Evolutionary conservation across 1,140 invertebrate species (phyloP).

Genomic region (Idris sp.): DNA sequence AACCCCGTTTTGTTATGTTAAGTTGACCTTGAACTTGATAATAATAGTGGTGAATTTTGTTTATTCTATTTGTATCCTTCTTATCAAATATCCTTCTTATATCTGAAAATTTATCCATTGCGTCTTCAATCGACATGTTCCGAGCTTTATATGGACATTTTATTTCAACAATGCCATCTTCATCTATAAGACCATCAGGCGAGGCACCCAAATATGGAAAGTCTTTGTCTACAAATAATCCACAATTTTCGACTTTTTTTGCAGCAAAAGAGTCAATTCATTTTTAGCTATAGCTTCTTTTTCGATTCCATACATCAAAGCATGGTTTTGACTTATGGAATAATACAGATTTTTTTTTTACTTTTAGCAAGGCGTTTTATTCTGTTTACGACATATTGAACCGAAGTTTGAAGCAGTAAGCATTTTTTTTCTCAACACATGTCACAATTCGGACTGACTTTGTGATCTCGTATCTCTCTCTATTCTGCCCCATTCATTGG

Average conservation of each 20-base stretch:
- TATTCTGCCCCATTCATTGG: too few relatives aligned
- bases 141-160: conserved; percentile 66
- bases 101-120: conserved; percentile 14
- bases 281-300: conserved; percentile 64
- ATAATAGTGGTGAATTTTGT: conserved; percentile 52
- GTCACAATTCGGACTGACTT: too few relatives aligned
- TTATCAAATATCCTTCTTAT: conserved; percentile 14
- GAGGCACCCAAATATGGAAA: neutral
- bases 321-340: conserved; percentile 26
- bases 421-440: conserved; percentile 44
- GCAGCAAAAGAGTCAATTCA: conserved; percentile 43
- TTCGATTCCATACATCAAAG: conserved; percentile 56
- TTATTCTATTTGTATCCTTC: conserved; percentile 21
- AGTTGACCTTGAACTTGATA: conserved; percentile 65
- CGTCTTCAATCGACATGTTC: conserved; percentile 4
- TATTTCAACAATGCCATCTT: conserved; percentile 64
- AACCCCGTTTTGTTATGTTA: conserved; percentile 41
- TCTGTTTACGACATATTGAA: conserved; percentile 56
- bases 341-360: conserved; percentile 63
- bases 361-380: conserved; percentile 45
- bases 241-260: conserved; percentile 48
- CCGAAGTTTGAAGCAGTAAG: conserved; percentile 72
- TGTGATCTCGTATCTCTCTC: too few relatives aligned
- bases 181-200: conserved; percentile 71
- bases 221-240: conserved; percentile 38